These are phyloP conservation scores for Actinia tenebrosa DNA, from an alignment of 64 coral and sea anemone species.

Conservation along the genomic window DNA sequence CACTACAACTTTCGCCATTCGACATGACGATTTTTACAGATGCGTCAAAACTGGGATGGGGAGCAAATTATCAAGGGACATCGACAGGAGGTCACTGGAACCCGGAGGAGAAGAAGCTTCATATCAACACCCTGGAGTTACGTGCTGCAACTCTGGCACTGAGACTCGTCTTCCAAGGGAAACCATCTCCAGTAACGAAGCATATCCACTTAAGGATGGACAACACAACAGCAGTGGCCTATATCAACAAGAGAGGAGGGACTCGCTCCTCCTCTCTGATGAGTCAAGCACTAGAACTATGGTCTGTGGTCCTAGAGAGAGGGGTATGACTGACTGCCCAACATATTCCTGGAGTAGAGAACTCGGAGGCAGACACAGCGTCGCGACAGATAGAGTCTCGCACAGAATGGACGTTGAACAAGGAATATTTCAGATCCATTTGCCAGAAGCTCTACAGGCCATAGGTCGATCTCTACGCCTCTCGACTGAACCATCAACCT, in stretches of 20 bases:
- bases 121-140: too few relatives aligned
- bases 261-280: slow-evolving; percentile 24
- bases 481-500: slow-evolving; percentile 26
- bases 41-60: slow-evolving; percentile 26
- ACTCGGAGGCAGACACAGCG: slow-evolving; percentile 31
- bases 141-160: too few relatives aligned
- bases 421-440: slow-evolving; percentile 15
- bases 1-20: not conserved
- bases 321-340: slow-evolving; percentile 30
- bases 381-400: slow-evolving; percentile 33
- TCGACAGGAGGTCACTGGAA: slow-evolving; percentile 14
- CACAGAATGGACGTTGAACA: slow-evolving; percentile 30
- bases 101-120: too few relatives aligned
- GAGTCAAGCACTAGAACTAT: slow-evolving; percentile 25
- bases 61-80: not conserved
- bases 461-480: slow-evolving; percentile 34
- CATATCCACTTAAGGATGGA: too few relatives aligned
- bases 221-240: too few relatives aligned
- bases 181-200: not conserved
- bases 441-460: slow-evolving; percentile 22
- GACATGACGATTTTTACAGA: slow-evolving; percentile 25
- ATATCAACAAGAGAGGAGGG: slow-evolving; percentile 18
- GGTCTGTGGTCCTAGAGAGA: slow-evolving; percentile 1
- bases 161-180: too few relatives aligned
- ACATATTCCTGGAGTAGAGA: slow-evolving; percentile 34